These are phyloP conservation scores for Phoxinus phoxinus DNA, from an alignment of 2,113 vertebrate species.

Conservation along the genomic window DNA sequence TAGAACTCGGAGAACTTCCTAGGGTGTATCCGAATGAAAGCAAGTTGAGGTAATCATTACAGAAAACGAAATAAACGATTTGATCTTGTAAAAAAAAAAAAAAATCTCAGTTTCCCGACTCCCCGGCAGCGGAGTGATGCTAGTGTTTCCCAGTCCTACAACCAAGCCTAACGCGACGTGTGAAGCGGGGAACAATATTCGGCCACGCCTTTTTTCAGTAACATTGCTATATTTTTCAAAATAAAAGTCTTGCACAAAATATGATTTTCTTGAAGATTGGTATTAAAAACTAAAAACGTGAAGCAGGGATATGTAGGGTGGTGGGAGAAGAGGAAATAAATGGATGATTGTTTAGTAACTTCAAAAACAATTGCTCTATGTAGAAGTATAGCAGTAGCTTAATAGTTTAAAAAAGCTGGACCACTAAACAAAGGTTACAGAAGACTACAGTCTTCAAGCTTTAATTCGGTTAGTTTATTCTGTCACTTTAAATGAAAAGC, in stretches of 20 bases:
- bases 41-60: not conserved
- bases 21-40: not conserved
- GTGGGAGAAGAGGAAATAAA: not conserved
- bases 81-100: not conserved
- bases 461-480: not conserved
- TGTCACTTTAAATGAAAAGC: not conserved
- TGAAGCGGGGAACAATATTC: not conserved
- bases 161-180: not conserved
- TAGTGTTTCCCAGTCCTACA: not conserved
- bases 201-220: not conserved
- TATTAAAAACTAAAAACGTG: not conserved
- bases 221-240: slow-evolving; percentile 4
- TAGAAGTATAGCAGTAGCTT: not conserved
- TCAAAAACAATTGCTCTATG: not conserved
- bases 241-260: slow-evolving; percentile 13
- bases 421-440: not conserved
- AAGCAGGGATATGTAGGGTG: not conserved
- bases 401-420: not conserved
- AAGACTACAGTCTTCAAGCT: not conserved
- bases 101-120: not conserved
- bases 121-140: not conserved
- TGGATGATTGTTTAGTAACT: not conserved
- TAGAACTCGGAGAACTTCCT: not conserved
- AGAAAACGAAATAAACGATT: not conserved
- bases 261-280: not conserved